Conservation (phyloP, 2,888 invertebrate species). For the Gastrophysa polygoni region DNA sequence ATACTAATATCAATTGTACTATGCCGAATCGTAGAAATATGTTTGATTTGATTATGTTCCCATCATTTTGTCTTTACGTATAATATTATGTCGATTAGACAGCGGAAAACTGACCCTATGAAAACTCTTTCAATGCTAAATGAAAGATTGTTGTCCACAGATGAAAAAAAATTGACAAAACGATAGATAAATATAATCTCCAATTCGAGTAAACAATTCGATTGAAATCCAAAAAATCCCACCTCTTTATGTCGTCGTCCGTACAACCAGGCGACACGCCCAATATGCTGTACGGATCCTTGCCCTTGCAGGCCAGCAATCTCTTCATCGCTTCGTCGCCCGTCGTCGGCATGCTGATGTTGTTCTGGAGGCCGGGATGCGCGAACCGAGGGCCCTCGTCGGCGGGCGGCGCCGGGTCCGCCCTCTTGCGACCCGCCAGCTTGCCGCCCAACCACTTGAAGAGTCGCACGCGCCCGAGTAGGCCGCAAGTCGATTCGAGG, state of each 20-base stretch:
- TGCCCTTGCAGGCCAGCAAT: conserved; percentile 89
- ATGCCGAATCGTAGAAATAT: too few relatives aligned
- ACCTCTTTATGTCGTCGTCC: conserved; percentile 90
- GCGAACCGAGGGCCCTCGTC: conserved; percentile 58
- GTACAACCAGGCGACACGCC: conserved; percentile 84
- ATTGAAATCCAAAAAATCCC: too few relatives aligned
- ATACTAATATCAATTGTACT: too few relatives aligned
- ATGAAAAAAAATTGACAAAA: too few relatives aligned
- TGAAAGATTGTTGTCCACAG: too few relatives aligned
- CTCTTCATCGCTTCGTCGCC: conserved; percentile 93
- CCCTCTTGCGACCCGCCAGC: conserved; percentile 46
- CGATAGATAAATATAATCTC: too few relatives aligned
- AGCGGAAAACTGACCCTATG: too few relatives aligned
- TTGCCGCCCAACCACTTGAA: conserved; percentile 55
- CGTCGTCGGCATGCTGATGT: conserved; percentile 84
- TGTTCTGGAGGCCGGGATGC: conserved; percentile 66
- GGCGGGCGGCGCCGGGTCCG: conserved; percentile 50
- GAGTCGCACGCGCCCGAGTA: conserved; percentile 49
- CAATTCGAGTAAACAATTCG: too few relatives aligned
- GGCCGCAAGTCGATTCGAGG: conserved; percentile 42
- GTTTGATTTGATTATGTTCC: too few relatives aligned
- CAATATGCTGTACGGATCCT: conserved; percentile 85
- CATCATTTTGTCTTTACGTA: too few relatives aligned
- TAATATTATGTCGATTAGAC: too few relatives aligned
- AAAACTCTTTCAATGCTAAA: too few relatives aligned